These are phyloP conservation scores for Panzeria rudis DNA, from an alignment of 2,888 invertebrate species.

Conservation along the genomic window DNA sequence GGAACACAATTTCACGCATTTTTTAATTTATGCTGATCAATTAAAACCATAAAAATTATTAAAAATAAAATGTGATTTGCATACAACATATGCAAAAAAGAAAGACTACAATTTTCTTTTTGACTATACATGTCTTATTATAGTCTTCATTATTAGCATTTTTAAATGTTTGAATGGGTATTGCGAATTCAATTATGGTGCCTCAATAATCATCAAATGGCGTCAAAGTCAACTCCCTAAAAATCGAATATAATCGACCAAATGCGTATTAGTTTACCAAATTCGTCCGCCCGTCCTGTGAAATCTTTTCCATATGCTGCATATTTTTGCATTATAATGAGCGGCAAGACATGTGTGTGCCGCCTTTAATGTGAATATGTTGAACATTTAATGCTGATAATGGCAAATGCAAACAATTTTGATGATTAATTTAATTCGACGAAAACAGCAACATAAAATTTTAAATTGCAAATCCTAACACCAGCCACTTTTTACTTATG, in stretches of 20 bases:
- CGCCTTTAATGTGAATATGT: slow-evolving; percentile 29
- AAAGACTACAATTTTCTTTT: background rate
- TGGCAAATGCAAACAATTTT: slow-evolving; percentile 11
- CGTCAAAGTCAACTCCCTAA: slow-evolving; percentile 70
- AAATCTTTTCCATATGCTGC: slow-evolving; percentile 36
- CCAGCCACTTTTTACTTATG: too few species aligned
- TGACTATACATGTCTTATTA: background rate
- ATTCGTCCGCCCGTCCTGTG: background rate
- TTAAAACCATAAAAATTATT: slow-evolving; percentile 48
- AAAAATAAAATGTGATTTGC: slow-evolving; percentile 54
- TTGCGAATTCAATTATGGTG: slow-evolving; percentile 45
- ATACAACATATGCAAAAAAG: slow-evolving; percentile 37
- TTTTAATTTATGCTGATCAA: slow-evolving; percentile 48
- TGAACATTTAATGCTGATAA: slow-evolving; percentile 11
- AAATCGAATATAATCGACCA: slow-evolving; percentile 5
- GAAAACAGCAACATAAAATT: slow-evolving; percentile 35
- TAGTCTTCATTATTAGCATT: slow-evolving; percentile 32
- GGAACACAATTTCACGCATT: slow-evolving; percentile 11
- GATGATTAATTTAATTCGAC: slow-evolving; percentile 27
- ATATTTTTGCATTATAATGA: slow-evolving; percentile 1
- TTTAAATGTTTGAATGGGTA: slow-evolving; percentile 28
- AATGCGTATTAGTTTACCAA: background rate
- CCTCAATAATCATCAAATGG: slow-evolving; percentile 65
- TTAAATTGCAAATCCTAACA: background rate
- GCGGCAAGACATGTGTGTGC: background rate